Percentiles rank a stretch among this genome's conserved stretches.
These are phyloP conservation scores for Lates calcarifer DNA, from an alignment of 2,113 vertebrate genomes.

Conservation along the genomic window DNA sequence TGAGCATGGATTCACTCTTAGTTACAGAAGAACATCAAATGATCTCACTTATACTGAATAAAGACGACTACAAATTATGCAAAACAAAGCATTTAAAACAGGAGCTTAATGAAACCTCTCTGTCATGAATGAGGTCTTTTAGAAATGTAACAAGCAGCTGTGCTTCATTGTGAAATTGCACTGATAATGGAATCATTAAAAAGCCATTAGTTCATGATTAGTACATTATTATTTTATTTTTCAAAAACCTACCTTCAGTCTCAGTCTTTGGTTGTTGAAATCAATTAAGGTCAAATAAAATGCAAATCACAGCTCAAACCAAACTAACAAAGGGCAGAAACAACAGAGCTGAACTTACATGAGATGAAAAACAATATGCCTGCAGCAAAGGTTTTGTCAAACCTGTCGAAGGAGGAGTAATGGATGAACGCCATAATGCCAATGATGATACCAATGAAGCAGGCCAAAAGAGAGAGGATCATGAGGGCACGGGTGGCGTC, in stretches of 20 bases:
- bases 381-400: slow-evolving; percentile 85
- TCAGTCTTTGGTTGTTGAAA: not conserved
- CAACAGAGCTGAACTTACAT: slow-evolving; percentile 70
- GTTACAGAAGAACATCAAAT: not conserved
- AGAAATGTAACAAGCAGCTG: not conserved
- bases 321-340: not conserved
- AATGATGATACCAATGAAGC: slow-evolving; percentile 81
- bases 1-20: not conserved
- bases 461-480: slow-evolving; percentile 83
- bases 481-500: slow-evolving; percentile 81
- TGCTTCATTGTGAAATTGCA: slow-evolving; percentile 28
- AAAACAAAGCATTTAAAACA: slow-evolving; percentile 35
- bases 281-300: slow-evolving; percentile 3
- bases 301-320: slow-evolving; percentile 8
- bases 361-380: slow-evolving; percentile 85
- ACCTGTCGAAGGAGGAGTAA: slow-evolving; percentile 81
- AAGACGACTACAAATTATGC: not conserved
- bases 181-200: slow-evolving; percentile 20
- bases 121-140: slow-evolving; percentile 14
- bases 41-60: not conserved
- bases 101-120: slow-evolving; percentile 11
- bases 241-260: not conserved
- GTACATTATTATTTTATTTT: not conserved
- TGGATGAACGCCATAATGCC: slow-evolving; percentile 84
- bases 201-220: slow-evolving; percentile 11